These are phyloP conservation scores for Mya arenaria DNA, from an alignment of 1,140 invertebrate genomes.

Conservation along the genomic window DNA sequence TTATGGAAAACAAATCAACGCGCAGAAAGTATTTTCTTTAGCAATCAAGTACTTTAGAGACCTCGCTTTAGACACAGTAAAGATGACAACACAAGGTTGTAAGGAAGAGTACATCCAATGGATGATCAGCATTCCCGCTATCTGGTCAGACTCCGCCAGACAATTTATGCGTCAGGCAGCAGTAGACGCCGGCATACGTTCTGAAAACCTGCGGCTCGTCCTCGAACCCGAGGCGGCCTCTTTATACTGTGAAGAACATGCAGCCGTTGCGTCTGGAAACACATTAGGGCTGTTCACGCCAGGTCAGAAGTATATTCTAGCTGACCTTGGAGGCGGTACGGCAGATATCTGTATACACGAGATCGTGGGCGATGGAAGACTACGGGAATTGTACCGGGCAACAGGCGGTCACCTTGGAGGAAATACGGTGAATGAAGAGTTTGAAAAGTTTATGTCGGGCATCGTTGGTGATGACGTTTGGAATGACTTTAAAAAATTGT, in stretches of 20 bases:
- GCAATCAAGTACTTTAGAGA: no score
- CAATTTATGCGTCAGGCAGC: conserved; percentile 54
- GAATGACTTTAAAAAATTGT: neutral
- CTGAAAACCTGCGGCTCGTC: conserved; percentile 31
- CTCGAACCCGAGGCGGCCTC: conserved; percentile 61
- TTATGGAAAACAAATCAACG: no score
- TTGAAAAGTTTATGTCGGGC: neutral
- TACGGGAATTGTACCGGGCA: neutral
- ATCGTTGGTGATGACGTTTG: conserved; percentile 9
- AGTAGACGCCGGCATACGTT: conserved; percentile 46
- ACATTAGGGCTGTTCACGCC: neutral
- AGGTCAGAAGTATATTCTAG: conserved; percentile 50
- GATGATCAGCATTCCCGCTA: conserved; percentile 51
- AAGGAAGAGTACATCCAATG: conserved; percentile 39
- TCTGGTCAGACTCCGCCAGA: conserved; percentile 47
- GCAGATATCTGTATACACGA: conserved; percentile 9
- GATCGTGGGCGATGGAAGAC: neutral
- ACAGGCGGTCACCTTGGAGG: neutral
- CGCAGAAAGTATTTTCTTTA: no score
- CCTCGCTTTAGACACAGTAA: no score
- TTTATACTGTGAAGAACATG: conserved; percentile 39
- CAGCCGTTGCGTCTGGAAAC: neutral
- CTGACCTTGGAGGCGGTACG: conserved; percentile 51
- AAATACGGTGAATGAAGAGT: neutral
- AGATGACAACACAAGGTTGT: no score